These are phyloP conservation scores for Aix galericulata DNA, from an alignment of 2,113 vertebrate genomes.

Conservation along the genomic window DNA sequence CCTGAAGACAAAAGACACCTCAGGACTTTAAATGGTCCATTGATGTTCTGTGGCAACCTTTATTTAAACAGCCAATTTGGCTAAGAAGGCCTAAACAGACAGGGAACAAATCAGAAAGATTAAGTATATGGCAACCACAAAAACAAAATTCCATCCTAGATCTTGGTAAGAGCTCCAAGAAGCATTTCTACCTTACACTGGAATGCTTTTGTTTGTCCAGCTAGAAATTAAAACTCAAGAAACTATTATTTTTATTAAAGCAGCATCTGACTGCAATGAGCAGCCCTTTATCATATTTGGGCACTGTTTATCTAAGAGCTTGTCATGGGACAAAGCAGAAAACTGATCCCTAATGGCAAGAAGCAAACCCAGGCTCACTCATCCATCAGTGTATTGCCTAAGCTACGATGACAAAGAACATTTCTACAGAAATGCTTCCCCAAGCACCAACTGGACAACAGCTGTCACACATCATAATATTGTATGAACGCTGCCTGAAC, in stretches of 20 bases:
- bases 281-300: background rate
- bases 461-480: background rate
- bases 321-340: background rate
- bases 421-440: background rate
- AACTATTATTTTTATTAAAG: background rate
- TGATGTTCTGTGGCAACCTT: slow-evolving; percentile 5
- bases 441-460: background rate
- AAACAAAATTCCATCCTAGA: background rate
- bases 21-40: background rate
- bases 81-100: slow-evolving; percentile 4
- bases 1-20: slow-evolving; percentile 12
- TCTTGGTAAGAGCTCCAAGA: background rate
- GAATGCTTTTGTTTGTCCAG: slow-evolving; percentile 8
- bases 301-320: background rate
- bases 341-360: background rate
- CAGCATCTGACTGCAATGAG: background rate
- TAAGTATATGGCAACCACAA: background rate
- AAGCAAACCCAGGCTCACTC: background rate
- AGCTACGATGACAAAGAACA: background rate
- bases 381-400: rapidly evolving
- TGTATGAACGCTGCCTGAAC: background rate
- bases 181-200: background rate
- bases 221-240: slow-evolving; percentile 29
- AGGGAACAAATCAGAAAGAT: slow-evolving; percentile 20
- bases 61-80: background rate